Evolutionary conservation across 2,888 invertebrate species (phyloP).

Genomic region (Tachina lurida): DNA sequence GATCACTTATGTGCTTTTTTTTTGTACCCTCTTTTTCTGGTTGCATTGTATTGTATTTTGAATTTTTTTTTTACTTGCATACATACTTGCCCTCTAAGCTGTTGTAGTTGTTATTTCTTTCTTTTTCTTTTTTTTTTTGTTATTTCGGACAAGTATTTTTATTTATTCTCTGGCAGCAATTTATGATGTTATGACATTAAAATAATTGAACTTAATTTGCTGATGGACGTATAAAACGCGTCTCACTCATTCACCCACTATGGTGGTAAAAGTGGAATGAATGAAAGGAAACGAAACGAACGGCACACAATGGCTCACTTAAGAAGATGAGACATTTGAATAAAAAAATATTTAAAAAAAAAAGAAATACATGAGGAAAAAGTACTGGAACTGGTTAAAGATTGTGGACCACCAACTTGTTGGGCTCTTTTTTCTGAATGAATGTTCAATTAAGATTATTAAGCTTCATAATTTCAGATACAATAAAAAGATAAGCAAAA

Average conservation of each 20-base stretch:
- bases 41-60: constrained; percentile 11
- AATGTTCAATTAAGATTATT: constrained; percentile 71
- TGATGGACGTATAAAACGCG: constrained; percentile 71
- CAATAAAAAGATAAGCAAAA: constrained; percentile 42
- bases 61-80: constrained; percentile 25
- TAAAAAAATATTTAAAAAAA: constrained; percentile 34
- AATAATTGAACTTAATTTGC: constrained; percentile 72
- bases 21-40: constrained; percentile 21
- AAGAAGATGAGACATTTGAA: constrained; percentile 65
- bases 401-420: constrained; percentile 67
- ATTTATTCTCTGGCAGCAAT: constrained; percentile 68
- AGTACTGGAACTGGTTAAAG: constrained; percentile 59
- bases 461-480: constrained; percentile 66
- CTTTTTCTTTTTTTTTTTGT: neutral
- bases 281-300: constrained; percentile 63
- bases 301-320: constrained; percentile 66
- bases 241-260: constrained; percentile 67
- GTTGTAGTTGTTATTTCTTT: constrained; percentile 34
- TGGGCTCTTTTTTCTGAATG: constrained; percentile 53
- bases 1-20: constrained; percentile 61
- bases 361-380: constrained; percentile 17
- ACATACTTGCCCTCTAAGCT: constrained; percentile 61
- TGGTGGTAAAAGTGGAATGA: constrained; percentile 63
- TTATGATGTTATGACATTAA: constrained; percentile 72
- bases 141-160: constrained; percentile 52